A percentile compares a stretch with the other conserved stretches of the same genome.
phyloP scores from a whole-genome alignment of 2,797 vertebrate genomes.

The Glossophaga mutica region DNA sequence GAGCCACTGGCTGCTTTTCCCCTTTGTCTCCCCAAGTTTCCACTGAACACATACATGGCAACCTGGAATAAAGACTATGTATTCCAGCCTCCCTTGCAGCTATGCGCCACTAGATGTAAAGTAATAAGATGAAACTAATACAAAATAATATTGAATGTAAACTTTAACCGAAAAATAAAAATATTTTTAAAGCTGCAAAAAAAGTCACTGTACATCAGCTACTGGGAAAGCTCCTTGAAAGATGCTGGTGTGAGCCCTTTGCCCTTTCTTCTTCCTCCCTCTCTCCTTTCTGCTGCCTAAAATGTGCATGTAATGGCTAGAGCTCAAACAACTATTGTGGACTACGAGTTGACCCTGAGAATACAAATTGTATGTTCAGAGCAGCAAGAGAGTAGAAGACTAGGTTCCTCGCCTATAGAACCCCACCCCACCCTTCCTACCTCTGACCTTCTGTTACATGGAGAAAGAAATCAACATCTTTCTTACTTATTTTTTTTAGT shows the following conservation, averaged over 20 bases:
- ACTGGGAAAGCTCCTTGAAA: not conserved
- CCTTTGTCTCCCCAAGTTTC: not conserved
- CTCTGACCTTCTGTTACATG: not conserved
- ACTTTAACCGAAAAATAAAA: not conserved
- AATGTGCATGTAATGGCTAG: not conserved
- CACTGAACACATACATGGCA: not conserved
- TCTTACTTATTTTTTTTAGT: not conserved
- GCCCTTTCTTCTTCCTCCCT: not conserved
- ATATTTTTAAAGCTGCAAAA: not conserved
- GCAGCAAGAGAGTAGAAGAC: not conserved
- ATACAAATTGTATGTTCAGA: not conserved
- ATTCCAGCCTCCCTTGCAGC: slow-evolving; percentile 37
- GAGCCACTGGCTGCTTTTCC: not conserved
- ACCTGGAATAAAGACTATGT: not conserved
- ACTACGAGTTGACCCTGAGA: not conserved
- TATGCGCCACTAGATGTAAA: slow-evolving; percentile 4
- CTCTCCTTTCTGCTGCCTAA: not conserved
- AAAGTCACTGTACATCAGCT: not conserved
- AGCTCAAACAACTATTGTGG: not conserved
- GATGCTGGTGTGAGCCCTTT: not conserved
- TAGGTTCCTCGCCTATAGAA: not conserved
- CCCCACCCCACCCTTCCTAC: not conserved
- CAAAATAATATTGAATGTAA: not conserved
- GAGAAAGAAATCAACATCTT: not conserved
- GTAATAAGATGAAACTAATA: not conserved